phyloP scores from a whole-genome alignment of 2,113 vertebrate species.

The Neogale vison region DNA sequence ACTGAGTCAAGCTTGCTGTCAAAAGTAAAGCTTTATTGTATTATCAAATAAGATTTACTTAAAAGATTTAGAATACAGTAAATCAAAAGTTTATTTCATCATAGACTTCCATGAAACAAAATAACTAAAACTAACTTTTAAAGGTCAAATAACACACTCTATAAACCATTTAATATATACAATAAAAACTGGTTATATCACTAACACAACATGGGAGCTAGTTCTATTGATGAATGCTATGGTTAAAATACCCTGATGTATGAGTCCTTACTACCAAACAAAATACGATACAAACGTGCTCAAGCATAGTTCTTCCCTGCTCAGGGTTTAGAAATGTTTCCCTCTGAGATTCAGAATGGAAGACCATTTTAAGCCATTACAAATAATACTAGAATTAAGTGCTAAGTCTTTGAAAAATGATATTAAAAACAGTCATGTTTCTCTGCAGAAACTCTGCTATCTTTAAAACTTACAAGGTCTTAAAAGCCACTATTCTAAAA shows the following conservation, averaged over 20 bases:
- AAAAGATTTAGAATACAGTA: constrained; percentile 51
- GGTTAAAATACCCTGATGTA: neutral
- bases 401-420: neutral
- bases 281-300: neutral
- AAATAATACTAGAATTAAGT: constrained; percentile 42
- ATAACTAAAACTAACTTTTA: constrained; percentile 45
- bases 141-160: constrained; percentile 39
- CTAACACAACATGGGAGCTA: constrained; percentile 24
- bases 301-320: neutral
- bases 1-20: constrained; percentile 37
- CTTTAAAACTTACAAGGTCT: constrained; percentile 16
- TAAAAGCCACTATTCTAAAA: constrained; percentile 6
- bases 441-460: constrained; percentile 9
- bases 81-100: constrained; percentile 55
- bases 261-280: neutral
- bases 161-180: constrained; percentile 29
- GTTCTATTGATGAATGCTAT: neutral
- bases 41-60: constrained; percentile 51
- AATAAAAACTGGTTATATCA: neutral
- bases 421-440: neutral
- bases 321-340: constrained; percentile 38
- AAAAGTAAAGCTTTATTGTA: constrained; percentile 46
- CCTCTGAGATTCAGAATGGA: constrained; percentile 46
- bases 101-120: constrained; percentile 51
- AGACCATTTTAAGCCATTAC: constrained; percentile 15